Conservation (phyloP, 2,113 vertebrate species). For the Salvator merianae region DNA sequence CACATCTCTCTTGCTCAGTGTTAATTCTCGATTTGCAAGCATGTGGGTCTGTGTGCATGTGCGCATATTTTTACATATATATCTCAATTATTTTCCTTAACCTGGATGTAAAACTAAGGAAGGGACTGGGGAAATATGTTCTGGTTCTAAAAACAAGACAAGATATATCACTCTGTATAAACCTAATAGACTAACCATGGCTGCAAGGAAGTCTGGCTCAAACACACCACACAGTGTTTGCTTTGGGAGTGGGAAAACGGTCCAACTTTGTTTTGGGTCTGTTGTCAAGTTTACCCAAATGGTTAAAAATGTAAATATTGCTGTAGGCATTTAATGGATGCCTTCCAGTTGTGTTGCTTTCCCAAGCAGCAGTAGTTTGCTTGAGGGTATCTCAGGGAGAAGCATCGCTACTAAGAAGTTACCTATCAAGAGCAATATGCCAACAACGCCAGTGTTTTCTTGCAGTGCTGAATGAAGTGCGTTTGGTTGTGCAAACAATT, state of each 20-base stretch:
- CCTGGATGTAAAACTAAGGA: constrained; percentile 7
- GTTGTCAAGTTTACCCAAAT: neutral
- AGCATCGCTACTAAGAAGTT: neutral
- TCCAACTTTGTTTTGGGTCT: neutral
- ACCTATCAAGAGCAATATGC: neutral
- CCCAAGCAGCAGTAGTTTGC: neutral
- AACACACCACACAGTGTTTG: accelerated
- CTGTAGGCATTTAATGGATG: neutral
- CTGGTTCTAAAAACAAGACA: neutral
- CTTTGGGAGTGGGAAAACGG: neutral
- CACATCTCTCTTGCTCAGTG: neutral
- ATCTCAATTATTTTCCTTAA: neutral
- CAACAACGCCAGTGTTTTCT: neutral
- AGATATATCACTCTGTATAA: constrained; percentile 19
- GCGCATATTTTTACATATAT: neutral
- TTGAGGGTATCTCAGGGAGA: neutral
- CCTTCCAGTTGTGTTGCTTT: neutral
- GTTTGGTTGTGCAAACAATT: neutral
- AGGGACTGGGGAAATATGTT: constrained; percentile 9
- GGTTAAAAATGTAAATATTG: neutral
- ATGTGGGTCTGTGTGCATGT: neutral
- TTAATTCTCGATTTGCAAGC: neutral
- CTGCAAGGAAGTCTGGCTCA: too few species aligned
- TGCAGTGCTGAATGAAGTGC: neutral
- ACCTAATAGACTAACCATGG: neutral